These are phyloP conservation scores for Parus major DNA, from an alignment of 2,113 vertebrate genomes.

Conservation along the genomic window DNA sequence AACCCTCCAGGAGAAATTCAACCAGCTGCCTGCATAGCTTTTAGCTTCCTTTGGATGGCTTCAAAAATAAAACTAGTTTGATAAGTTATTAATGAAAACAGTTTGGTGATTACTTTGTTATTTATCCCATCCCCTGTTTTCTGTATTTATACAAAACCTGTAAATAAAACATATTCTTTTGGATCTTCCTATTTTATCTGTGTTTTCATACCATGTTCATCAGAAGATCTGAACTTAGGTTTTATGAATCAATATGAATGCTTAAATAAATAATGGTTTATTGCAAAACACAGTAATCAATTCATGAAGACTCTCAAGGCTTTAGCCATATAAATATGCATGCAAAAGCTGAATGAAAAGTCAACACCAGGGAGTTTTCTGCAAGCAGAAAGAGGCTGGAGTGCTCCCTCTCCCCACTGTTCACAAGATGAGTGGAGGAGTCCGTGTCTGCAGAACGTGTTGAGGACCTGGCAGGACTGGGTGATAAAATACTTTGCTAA, in stretches of 20 bases:
- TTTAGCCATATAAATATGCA: background rate
- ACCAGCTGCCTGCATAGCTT: constrained; percentile 48
- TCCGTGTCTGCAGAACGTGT: background rate
- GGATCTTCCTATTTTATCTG: background rate
- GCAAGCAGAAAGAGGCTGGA: background rate
- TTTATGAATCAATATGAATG: background rate
- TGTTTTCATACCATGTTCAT: background rate
- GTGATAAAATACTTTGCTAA: constrained; percentile 42
- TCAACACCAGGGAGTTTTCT: background rate
- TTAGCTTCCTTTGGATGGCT: constrained; percentile 22
- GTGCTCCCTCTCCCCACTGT: background rate
- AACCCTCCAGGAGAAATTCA: constrained; percentile 60
- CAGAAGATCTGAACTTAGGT: background rate
- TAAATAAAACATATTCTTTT: constrained; percentile 37
- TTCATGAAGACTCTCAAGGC: background rate
- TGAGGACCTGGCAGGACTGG: background rate
- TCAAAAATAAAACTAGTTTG: constrained; percentile 32
- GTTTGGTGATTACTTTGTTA: constrained; percentile 6
- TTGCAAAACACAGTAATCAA: background rate
- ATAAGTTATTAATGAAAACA: constrained; percentile 63
- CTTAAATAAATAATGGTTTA: background rate
- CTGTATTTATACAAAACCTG: background rate
- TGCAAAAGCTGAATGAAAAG: background rate
- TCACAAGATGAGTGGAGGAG: background rate
- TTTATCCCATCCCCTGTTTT: background rate